Base-by-base conservation (phyloP, 2,797 vertebrate species). In the Tokudaia muenninki region DNA sequence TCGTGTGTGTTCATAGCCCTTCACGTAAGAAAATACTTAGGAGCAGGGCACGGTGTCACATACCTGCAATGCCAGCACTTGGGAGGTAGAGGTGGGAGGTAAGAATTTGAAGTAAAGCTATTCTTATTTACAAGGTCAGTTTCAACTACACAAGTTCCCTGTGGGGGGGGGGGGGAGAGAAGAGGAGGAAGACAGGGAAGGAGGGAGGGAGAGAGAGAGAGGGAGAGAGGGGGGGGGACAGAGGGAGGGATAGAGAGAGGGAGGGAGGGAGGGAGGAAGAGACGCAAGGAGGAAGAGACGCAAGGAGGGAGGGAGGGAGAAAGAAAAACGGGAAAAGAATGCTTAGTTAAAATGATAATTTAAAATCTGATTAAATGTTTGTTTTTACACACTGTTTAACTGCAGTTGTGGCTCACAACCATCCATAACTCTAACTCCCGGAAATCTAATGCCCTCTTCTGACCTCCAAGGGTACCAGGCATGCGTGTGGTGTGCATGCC, bases 291-390 rank as follows among this genome's bases (percentile, higher is more conserved):
- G 41, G 41, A 41, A 41, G n/a, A n/a, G n/a, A n/a, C n/a, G n/a
- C n/a, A n/a, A n/a, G 41, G 3, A 63, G 4, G 26, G 11, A 1
- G n/a, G 6, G 0, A 22, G 19, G 52, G 19, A 21, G 11, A 34
- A 52, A n/a, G 17, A 65, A 65, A 65, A 65, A 44, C 34, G 29
- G 63, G 12, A 12, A 65, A 65, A 13, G 44, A 50, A 26, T 41
- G 44, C 31, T 50, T 70, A 13, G 47, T 94, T 93, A 52, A 70
- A 52, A 55, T 55, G 34, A 55, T 37, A 87, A 70, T 55, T 87
- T 37, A 87, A 87, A 87, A 70, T 72, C 65, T 10, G 13, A 55
- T 72, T 72, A 87, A 87, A 55, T 72, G 65, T 29, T 86, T 86
- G 83, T 24, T 87, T 87, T 24, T 70, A 70, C 83, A 87, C 44